Base-by-base conservation (phyloP, 2,888 invertebrate genomes). In the Vesta saturnalis region DNA sequence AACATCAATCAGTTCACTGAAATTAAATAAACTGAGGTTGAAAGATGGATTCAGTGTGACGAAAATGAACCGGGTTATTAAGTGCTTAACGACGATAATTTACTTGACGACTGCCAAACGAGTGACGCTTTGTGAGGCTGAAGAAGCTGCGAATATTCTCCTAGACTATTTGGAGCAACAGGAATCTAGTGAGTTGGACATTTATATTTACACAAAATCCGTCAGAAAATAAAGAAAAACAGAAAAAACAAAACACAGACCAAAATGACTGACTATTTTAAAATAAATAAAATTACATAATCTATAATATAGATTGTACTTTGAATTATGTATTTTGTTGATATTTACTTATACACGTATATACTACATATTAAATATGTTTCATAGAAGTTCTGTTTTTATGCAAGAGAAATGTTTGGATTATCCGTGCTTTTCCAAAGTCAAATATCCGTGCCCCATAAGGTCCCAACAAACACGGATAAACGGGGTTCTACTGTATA, bases 291-390 rank as follows among this genome's bases (percentile, higher is more conserved):
- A 23, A 49, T 58, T 64, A n/a, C 46, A 83, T 80, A 83, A 94
- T 94, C 93, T 94, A 23, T 8, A 23, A 23, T 23, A 23, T 8
- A 5, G 23, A 3, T 5, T 23, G 4, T 8, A 8, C 8, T 23
- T n/a, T n/a, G n/a, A n/a, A n/a, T 23, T 23, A 23, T 23, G 23
- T 23, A 23, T n/a, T n/a, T n/a, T n/a, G n/a, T n/a, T n/a, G n/a
- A n/a, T n/a, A n/a, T n/a, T n/a, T n/a, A n/a, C n/a, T n/a, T n/a
- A n/a, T n/a, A n/a, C n/a, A n/a, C n/a, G n/a, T n/a, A n/a, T n/a
- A n/a, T n/a, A 23, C 3, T 23, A 3, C 23, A 23, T 5, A 8
- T 23, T 23, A 23, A 23, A 3, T 8, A 23, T 5, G 4, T 8
- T 23, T 5, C 23, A 8, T 8, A 23, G 23, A 23, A 8, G 3